phyloP scores from a whole-genome alignment of 1,140 invertebrate species.

The Lycorma delicatula region DNA sequence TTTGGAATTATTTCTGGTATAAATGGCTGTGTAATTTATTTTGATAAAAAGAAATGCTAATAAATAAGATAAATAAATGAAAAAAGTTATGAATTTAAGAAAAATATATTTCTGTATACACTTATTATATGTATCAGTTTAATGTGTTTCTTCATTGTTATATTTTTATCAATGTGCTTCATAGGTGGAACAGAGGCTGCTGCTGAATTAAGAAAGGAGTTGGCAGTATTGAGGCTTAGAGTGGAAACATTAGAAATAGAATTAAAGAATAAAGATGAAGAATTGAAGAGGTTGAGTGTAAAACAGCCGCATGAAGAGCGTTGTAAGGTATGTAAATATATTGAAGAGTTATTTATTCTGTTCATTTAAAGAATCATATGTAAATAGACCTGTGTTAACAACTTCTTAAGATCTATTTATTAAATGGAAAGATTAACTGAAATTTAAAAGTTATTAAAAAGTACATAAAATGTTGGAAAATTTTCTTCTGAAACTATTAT shows the following conservation, averaged over 20 bases:
- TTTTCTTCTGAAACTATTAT: too few species aligned
- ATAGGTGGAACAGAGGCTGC: slow-evolving; percentile 41
- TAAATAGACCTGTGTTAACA: too few species aligned
- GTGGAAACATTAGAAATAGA: slow-evolving; percentile 68
- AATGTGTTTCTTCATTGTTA: background rate
- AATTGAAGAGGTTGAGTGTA: slow-evolving; percentile 45
- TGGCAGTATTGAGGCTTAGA: slow-evolving; percentile 55
- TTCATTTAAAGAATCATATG: too few species aligned
- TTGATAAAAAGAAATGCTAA: background rate
- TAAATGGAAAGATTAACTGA: too few species aligned
- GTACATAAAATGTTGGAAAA: too few species aligned
- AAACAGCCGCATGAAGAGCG: slow-evolving; percentile 31
- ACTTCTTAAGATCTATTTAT: too few species aligned
- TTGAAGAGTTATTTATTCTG: too few species aligned
- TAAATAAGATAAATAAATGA: background rate
- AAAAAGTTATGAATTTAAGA: background rate
- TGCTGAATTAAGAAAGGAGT: slow-evolving; percentile 47
- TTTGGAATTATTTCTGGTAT: too few species aligned
- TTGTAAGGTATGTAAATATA: slow-evolving; percentile 30
- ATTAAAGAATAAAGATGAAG: slow-evolving; percentile 67
- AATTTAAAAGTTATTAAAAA: too few species aligned
- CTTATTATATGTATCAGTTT: too few species aligned
- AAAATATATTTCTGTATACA: background rate
- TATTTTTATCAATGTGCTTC: background rate
- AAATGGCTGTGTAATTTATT: too few species aligned